These are phyloP conservation scores for Ridgeia piscesae DNA, from an alignment of 1,140 invertebrate species.

Conservation along the genomic window DNA sequence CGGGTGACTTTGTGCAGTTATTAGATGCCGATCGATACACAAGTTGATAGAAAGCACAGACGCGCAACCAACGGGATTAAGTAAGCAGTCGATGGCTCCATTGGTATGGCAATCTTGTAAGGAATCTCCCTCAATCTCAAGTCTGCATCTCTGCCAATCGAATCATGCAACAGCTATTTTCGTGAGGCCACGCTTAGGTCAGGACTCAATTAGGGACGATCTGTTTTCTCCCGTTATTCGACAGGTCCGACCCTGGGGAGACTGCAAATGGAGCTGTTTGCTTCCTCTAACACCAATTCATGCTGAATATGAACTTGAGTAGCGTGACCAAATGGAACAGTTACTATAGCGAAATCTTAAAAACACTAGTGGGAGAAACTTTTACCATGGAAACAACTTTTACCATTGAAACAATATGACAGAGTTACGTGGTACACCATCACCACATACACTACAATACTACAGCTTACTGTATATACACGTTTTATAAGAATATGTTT, in stretches of 20 bases:
- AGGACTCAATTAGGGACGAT: constrained; percentile 4
- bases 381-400: background rate
- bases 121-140: background rate
- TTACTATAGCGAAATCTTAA: background rate
- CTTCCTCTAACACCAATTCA: background rate
- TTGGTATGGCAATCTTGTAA: constrained; percentile 5
- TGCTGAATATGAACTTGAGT: background rate
- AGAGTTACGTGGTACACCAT: background rate
- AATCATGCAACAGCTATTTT: constrained; percentile 6
- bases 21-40: background rate
- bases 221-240: background rate
- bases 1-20: constrained; percentile 3
- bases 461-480: background rate
- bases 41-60: background rate
- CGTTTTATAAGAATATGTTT: background rate
- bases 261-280: background rate
- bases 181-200: background rate
- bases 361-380: background rate
- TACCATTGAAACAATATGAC: background rate
- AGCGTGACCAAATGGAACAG: background rate
- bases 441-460: background rate
- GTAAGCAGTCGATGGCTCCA: constrained; percentile 3
- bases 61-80: background rate
- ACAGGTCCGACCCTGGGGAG: background rate
- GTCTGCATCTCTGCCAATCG: constrained; percentile 3